phyloP scores from a whole-genome alignment of 2,888 invertebrate genomes.

The Eretmocerus hayati region DNA sequence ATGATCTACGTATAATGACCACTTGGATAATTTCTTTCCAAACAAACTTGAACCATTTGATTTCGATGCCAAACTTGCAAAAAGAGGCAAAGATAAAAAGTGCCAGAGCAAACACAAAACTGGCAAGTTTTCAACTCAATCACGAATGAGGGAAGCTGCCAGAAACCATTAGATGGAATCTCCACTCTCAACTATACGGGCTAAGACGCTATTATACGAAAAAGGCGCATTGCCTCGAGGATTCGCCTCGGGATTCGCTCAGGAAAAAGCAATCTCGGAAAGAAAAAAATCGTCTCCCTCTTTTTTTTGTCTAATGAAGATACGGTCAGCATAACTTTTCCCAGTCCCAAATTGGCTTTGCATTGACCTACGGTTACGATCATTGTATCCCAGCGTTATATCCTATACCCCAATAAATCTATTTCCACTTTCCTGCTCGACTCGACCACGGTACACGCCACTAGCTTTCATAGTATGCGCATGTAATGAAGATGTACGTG shows the following conservation, averaged over 20 bases:
- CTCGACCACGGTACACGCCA: too few relatives aligned
- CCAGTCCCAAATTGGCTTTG: constrained; percentile 42
- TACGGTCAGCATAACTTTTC: constrained; percentile 33
- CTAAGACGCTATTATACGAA: too few relatives aligned
- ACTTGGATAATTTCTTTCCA: neutral
- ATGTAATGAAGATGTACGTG: constrained; percentile 25
- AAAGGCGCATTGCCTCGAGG: too few relatives aligned
- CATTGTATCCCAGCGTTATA: constrained; percentile 23
- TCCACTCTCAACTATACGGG: neutral
- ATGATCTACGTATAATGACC: neutral
- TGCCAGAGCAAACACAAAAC: constrained; percentile 2
- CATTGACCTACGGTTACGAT: constrained; percentile 39
- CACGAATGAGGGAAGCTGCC: constrained; percentile 41
- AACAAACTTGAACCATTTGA: too few relatives aligned
- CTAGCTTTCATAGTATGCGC: too few relatives aligned
- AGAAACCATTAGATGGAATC: constrained; percentile 25
- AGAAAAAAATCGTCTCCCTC: neutral
- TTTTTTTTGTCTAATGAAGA: constrained; percentile 31
- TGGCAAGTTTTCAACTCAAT: constrained; percentile 28
- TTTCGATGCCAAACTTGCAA: too few relatives aligned
- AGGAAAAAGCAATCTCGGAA: neutral
- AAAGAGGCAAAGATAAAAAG: neutral
- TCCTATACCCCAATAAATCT: constrained; percentile 1
- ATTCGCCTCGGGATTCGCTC: too few relatives aligned
- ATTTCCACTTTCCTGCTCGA: constrained; percentile 12